Evolutionary conservation across 1,140 invertebrate species (phyloP), one percentile per base, ranked within the genome.

Genomic region (Lysiphlebus fabarum): DNA sequence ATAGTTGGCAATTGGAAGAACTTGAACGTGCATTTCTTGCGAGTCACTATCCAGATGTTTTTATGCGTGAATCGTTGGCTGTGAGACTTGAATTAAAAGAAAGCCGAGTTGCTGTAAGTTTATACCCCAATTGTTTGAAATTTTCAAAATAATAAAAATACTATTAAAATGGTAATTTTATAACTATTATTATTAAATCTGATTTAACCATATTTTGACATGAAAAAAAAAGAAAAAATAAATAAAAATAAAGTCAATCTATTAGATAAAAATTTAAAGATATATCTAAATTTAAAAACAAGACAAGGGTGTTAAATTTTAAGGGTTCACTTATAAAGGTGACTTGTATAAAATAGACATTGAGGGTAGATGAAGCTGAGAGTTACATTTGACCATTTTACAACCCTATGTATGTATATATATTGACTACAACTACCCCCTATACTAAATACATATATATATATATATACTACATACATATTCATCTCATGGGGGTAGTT

Each of bases 1-100:
- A 94, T 80, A 95, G 92, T 61, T 99, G 96, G 96, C 97, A 99
- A 81, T 81, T 99, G 72, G 96, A 99, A 71, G 95, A 99, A 81
- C 83, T 99, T 74, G 97, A 99, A 79, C 82, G 93, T 64, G 96
- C 96, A 4, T 99, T 99, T 82, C 83, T 95, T 54, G 88, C 93
- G 59, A 94, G 91, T 65, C 97, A 99, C 81, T 99, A 99, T 83
- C 96, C 96, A 7, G 96, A 99, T 77, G 92, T 97, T 56, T 99
- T 98, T 83, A 97, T 98, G 95, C 85, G 96, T 64, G 95, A 98
- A 75, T 92, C 95, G 0, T 81, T 98, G 57, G 96, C 96, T 48
- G 88, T 97, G 85, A 84, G 95, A 71, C 85, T 99, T 45, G 95
- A 98, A 72, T 86, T 99, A 50, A 96, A 98, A 67, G 97, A 99